Conservation (phyloP, 2,888 invertebrate genomes). For the Eubasilissa splendida region DNA sequence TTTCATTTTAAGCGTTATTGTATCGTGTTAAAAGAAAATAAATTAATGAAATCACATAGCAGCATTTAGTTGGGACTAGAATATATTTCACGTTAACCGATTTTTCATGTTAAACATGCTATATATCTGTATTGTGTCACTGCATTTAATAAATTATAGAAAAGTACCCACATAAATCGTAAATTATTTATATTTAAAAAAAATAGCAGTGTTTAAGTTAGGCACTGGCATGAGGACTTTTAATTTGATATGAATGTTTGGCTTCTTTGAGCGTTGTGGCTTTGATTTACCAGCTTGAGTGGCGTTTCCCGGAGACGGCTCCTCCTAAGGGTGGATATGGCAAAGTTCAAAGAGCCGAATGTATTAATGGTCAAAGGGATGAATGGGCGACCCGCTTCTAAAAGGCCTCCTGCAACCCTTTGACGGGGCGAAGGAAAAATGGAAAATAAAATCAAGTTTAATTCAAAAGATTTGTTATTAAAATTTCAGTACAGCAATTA, state of each 20-base stretch:
- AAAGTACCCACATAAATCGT: too few species aligned
- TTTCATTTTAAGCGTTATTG: too few species aligned
- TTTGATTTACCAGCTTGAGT: slow-evolving; percentile 1
- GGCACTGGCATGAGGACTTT: background rate
- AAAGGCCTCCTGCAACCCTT: slow-evolving; percentile 12
- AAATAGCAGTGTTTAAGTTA: too few species aligned
- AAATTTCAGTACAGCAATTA: background rate
- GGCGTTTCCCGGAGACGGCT: background rate
- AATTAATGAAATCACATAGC: too few species aligned
- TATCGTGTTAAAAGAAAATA: too few species aligned
- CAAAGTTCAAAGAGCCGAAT: slow-evolving; percentile 32
- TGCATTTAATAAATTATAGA: too few species aligned
- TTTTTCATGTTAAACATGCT: too few species aligned
- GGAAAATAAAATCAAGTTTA: slow-evolving; percentile 20
- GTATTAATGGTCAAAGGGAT: slow-evolving; percentile 33
- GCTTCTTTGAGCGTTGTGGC: background rate
- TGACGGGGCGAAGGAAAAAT: background rate
- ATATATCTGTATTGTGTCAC: too few species aligned
- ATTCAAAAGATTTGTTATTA: slow-evolving; percentile 22
- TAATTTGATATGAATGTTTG: slow-evolving; percentile 3
- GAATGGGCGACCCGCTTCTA: slow-evolving; percentile 15
- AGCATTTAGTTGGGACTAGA: too few species aligned
- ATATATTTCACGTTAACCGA: too few species aligned
- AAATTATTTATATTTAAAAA: too few species aligned
- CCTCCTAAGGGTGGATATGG: slow-evolving; percentile 4